phyloP scores from a whole-genome alignment of 2,113 vertebrate species.

The Blennius ocellaris region DNA sequence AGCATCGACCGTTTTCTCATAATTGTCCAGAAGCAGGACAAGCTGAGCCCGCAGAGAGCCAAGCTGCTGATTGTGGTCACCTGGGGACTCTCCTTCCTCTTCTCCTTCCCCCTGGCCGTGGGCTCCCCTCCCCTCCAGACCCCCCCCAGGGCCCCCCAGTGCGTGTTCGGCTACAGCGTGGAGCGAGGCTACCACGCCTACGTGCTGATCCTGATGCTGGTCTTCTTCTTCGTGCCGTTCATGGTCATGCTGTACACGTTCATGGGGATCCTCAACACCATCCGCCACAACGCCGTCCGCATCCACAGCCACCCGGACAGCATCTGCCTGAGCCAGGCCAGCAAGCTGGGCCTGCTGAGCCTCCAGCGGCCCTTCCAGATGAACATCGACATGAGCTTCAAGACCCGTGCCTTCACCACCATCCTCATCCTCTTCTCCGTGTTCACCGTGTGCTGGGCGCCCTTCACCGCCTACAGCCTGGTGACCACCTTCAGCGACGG shows the following conservation, averaged over 20 bases:
- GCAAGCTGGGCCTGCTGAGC: conserved; percentile 96
- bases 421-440: conserved; percentile 97
- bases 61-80: conserved; percentile 93
- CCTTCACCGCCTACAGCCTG: conserved; percentile 95
- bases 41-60: conserved; percentile 92
- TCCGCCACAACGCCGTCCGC: conserved; percentile 95
- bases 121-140: conserved; percentile 90
- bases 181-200: conserved; percentile 90
- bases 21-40: conserved; percentile 97
- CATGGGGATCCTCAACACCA: conserved; percentile 95
- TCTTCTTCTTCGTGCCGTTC: conserved; percentile 96
- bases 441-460: conserved; percentile 95
- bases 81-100: conserved; percentile 89
- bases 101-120: conserved; percentile 91
- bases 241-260: conserved; percentile 95
- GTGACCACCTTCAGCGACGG: conserved; percentile 91
- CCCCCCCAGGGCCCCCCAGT: conserved; percentile 94
- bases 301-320: conserved; percentile 96
- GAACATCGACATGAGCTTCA: conserved; percentile 99
- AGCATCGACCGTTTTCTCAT: conserved; percentile 98
- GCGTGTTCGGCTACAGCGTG: conserved; percentile 92
- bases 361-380: conserved; percentile 96
- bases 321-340: conserved; percentile 96
- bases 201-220: conserved; percentile 88
- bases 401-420: conserved; percentile 99